phyloP scores from a whole-genome alignment of 2,888 invertebrate species.

The Hanleya hanleyi region DNA sequence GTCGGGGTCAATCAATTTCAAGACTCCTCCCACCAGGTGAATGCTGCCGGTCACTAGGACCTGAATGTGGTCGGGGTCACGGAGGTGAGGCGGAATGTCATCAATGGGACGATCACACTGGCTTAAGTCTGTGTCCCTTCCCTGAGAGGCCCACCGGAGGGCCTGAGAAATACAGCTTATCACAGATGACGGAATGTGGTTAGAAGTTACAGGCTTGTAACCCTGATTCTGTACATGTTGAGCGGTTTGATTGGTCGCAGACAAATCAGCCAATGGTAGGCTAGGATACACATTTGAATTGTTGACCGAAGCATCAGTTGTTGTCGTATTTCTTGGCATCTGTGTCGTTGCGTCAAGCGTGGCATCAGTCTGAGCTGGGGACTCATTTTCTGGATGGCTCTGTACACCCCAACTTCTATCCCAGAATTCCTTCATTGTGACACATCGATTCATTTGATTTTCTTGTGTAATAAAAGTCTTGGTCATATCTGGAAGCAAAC shows the following conservation, averaged over 20 bases:
- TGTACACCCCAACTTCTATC: background rate
- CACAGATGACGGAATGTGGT: slow-evolving; percentile 30
- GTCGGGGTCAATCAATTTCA: slow-evolving; percentile 74
- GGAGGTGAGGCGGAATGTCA: slow-evolving; percentile 31
- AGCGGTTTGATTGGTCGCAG: too few relatives aligned
- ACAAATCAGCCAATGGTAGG: too few relatives aligned
- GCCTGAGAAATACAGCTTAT: slow-evolving; percentile 73
- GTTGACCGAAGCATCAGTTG: too few relatives aligned
- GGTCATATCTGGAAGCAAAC: slow-evolving; percentile 75
- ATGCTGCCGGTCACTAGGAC: slow-evolving; percentile 89
- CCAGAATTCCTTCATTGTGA: slow-evolving; percentile 76
- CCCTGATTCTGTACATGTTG: too few relatives aligned
- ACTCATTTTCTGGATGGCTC: too few relatives aligned
- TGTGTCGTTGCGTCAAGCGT: too few relatives aligned
- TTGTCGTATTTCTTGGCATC: too few relatives aligned
- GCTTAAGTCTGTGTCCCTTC: slow-evolving; percentile 39
- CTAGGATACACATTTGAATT: too few relatives aligned
- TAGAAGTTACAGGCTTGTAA: too few relatives aligned
- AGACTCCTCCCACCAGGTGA: slow-evolving; percentile 85
- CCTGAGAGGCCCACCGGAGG: slow-evolving; percentile 67
- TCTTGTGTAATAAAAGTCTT: slow-evolving; percentile 78
- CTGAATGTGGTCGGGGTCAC: slow-evolving; percentile 68
- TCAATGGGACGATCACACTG: slow-evolving; percentile 6
- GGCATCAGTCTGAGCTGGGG: too few relatives aligned
- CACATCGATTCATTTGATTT: slow-evolving; percentile 78